Percentiles rank a stretch among this genome's conserved stretches.
phyloP scores from a whole-genome alignment of 2,113 vertebrate genomes.

The Petaurus breviceps region DNA sequence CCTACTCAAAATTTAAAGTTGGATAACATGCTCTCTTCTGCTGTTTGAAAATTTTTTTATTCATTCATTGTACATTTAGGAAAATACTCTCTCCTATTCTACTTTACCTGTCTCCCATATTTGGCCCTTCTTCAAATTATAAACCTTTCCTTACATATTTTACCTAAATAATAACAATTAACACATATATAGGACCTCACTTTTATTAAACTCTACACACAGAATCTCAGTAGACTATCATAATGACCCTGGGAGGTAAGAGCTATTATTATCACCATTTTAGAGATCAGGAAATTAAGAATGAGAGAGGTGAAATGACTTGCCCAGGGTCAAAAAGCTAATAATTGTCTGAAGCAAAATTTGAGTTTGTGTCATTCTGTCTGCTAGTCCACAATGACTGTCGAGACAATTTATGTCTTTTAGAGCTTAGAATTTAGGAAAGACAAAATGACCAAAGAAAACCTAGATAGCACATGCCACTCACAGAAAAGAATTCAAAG shows the following conservation, averaged over 20 bases:
- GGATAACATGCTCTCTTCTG: neutral
- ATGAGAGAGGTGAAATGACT: neutral
- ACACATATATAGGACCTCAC: neutral
- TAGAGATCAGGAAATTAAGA: neutral
- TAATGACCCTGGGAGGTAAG: neutral
- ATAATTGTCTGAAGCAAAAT: neutral
- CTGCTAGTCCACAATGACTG: neutral
- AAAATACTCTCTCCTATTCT: neutral
- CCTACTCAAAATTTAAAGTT: neutral
- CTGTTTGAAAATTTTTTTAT: neutral
- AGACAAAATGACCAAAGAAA: neutral
- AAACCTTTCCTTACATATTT: neutral
- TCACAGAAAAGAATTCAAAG: neutral
- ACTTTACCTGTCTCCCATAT: neutral
- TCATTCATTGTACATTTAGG: neutral
- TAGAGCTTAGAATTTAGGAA: neutral
- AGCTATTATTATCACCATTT: neutral
- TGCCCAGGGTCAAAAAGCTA: neutral
- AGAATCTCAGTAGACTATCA: neutral
- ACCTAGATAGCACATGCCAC: neutral
- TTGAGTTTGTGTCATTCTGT: neutral
- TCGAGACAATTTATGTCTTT: neutral
- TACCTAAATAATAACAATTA: neutral
- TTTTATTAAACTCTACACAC: neutral
- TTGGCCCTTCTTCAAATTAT: neutral